Evolutionary conservation across 2,888 invertebrate genomes (phyloP), one percentile per base, ranked within the genome.

Genomic region (Rhynchonema sp.): DNA sequence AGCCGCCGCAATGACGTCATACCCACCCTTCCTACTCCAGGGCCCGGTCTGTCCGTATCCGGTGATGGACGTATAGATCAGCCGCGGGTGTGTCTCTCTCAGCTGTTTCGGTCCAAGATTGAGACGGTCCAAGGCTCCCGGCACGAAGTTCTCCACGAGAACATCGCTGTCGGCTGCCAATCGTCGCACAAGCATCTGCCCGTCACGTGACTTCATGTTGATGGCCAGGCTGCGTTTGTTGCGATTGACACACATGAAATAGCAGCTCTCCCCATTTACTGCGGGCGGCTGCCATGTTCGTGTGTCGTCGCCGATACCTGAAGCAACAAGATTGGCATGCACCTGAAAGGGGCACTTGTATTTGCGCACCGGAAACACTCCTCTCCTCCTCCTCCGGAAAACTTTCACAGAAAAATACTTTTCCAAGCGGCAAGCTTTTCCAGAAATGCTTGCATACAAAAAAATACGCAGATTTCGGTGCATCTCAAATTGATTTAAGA

Each of bases 1-100:
- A 0, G 91, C 92, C 22, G 90, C 84, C 1, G 90, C 91, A 65
- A 96, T 87, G 0, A 90, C 88, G 77, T 96, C 96, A 75, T 91
- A 94, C 66, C 96, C 96, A n/a, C 90, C 87, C 66, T 84, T 82
- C 27, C 80, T 79, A 1, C 81, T 78, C 75, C 91, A 92, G 0
- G 90, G 91, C 0, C 96, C 94, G 29, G 79, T 78, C 0, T 82
- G 78, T 0, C 96, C 96, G 74, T 86, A 96, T 0, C 94, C 78
- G 77, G 59, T 17, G 59, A 63, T 59, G 25, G n/a, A 46, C 1
- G 30, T 26, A 26, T 46, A 55, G 27, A 30, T 26, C 59, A 23
- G 38, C 29, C 29, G 30, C 26, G 56, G 64, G 61, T 60, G 6
- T 17, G 6, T 6, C 38, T 6, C 6, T 17, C 9, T 13, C 38